Conservation (phyloP, 2,113 vertebrate species). For the Egretta garzetta region DNA sequence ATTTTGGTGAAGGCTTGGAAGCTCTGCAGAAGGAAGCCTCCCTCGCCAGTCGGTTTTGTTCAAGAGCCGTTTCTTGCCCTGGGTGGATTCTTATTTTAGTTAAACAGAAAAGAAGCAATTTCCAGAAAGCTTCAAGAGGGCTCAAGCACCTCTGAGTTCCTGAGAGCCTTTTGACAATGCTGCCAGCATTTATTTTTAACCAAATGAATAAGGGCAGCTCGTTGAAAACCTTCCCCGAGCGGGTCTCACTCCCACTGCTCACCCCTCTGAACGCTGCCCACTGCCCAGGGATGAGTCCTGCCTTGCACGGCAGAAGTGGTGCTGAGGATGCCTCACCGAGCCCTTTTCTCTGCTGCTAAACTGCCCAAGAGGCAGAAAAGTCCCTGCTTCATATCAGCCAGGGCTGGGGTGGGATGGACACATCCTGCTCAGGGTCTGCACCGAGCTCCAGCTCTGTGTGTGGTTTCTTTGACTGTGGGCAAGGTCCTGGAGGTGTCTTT, state of each 20-base stretch:
- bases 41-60: background rate
- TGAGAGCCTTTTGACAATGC: background rate
- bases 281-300: background rate
- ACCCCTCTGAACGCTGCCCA: rapidly evolving
- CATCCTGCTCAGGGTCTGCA: background rate
- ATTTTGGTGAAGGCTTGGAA: background rate
- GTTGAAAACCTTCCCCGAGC: rapidly evolving
- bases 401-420: background rate
- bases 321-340: background rate
- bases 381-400: background rate
- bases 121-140: background rate
- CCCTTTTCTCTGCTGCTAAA: background rate
- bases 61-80: background rate
- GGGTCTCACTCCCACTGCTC: background rate
- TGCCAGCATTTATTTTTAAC: background rate
- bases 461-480: background rate
- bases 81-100: background rate
- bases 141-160: background rate
- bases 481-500: background rate
- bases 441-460: rapidly evolving
- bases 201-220: background rate
- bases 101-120: background rate
- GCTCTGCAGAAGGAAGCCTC: background rate
- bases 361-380: background rate
- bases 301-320: background rate